Conservation (phyloP, 2,797 vertebrate species). For the Xiphorhynchus erythropygius region DNA sequence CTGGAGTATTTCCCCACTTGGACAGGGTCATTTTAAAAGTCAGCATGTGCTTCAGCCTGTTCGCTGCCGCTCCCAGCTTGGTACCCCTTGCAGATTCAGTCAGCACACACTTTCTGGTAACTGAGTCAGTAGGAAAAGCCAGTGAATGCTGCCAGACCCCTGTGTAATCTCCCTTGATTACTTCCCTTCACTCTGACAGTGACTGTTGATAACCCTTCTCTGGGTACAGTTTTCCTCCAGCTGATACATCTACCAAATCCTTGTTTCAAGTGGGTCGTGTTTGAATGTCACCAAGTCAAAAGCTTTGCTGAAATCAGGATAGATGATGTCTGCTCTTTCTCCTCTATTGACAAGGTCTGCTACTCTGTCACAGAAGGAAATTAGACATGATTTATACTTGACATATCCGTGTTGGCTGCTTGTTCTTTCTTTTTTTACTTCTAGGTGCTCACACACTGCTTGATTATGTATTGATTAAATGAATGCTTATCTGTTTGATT, state of each 20-base stretch:
- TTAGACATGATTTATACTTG: constrained; percentile 54
- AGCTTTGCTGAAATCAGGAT: constrained; percentile 55
- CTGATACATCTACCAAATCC: background rate
- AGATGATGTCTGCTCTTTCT: constrained; percentile 62
- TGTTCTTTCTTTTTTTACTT: constrained; percentile 11
- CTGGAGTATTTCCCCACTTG: background rate
- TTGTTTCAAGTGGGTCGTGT: background rate
- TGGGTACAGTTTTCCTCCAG: background rate
- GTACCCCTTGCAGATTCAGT: background rate
- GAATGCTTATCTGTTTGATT: constrained; percentile 8
- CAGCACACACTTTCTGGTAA: background rate
- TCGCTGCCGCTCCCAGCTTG: background rate
- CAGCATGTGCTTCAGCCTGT: background rate
- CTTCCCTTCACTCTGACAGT: background rate
- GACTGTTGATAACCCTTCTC: background rate
- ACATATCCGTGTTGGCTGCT: constrained; percentile 15
- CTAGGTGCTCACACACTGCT: background rate
- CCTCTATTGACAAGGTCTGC: constrained; percentile 57
- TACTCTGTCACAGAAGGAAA: constrained; percentile 40
- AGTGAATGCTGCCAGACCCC: background rate
- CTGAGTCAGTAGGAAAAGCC: background rate
- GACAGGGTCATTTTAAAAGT: background rate
- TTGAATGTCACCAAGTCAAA: constrained; percentile 50
- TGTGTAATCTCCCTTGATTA: background rate
- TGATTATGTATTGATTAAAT: constrained; percentile 49